Evolutionary conservation across 2,113 vertebrate species (phyloP), one percentile per base, ranked within the genome.

Genomic region (Athene cunicularia): DNA sequence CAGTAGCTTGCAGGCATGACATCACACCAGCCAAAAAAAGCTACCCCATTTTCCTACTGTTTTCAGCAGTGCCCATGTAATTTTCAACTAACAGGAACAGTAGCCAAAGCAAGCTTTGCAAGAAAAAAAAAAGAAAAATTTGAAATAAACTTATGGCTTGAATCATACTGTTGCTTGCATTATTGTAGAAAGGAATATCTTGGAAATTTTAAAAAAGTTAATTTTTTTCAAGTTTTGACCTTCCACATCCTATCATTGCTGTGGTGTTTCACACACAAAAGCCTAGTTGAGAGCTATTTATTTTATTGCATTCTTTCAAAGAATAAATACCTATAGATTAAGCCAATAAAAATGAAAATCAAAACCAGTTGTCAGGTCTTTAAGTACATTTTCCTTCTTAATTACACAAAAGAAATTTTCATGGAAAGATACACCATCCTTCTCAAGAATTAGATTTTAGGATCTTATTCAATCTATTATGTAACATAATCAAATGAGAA

Each of bases 81-180:
- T 85, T 91, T 74, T 94, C 60, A 88, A 56, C 93, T 95, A 90
- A 95, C 70, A 92, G 73, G 88, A 93, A 96, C 49, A 93, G 95
- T 93, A 95, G 74, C 75, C 81, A 95, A 95, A 96, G 95, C 75
- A 96, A 94, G 93, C 93, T 95, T 83, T 80, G 90, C 37, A 94
- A 88, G 32, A 55, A 56, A 14, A 9, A 26, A 23, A 9, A 9
- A 26, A 23, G 8, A 9, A 12, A 11, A 17, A 12, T 8, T 22
- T 47, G 30, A 77, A 74, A 73, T 27, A 80, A 50, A 62, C 14
- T 68, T 64, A 71, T 72, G 52, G 74, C 68, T 96, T 96, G 90
- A 45, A 80, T 95, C 71, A 70, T 89, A 93, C 63, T 81, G 53
- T 91, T 94, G 21, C 70, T 97, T 95, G 70, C 8, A 75, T 71